Percentiles rank a stretch among this genome's conserved stretches.
Conservation (phyloP, 23 tunicate species). For the Phallusia fumigata region DNA sequence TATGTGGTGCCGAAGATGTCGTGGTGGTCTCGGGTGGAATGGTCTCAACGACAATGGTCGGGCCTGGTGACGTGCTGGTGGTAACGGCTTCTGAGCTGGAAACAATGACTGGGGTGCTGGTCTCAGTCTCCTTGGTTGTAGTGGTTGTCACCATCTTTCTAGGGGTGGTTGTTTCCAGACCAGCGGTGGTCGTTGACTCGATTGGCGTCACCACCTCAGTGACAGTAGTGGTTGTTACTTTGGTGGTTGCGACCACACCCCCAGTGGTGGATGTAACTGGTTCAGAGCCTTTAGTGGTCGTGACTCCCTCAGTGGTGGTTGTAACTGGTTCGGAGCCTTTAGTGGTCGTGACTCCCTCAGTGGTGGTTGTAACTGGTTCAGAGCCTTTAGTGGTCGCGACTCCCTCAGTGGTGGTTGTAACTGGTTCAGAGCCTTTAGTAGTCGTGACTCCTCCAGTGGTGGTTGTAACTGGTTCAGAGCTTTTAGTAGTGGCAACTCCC, state of each 20-base stretch:
- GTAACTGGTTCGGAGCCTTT: constrained; percentile 5
- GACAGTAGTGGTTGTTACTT: constrained; percentile 51
- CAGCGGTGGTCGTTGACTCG: constrained; percentile 1
- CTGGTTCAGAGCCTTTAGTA: not conserved
- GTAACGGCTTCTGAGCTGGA: not conserved
- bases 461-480: constrained; percentile 1
- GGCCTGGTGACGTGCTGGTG: not conserved
- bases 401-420: not conserved
- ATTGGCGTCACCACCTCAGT: constrained; percentile 41
- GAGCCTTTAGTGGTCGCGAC: not conserved
- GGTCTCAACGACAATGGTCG: constrained; percentile 31
- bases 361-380: not conserved
- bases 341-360: not conserved
- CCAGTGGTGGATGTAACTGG: constrained; percentile 12
- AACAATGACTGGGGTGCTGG: constrained; percentile 29
- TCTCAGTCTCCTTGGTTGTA: constrained; percentile 45
- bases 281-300: not conserved
- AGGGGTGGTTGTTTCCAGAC: not conserved
- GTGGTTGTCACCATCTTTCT: constrained; percentile 26
- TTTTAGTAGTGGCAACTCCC: not conserved
- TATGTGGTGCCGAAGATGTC: constrained; percentile 14
- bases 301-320: not conserved
- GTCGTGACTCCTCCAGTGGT: not conserved
- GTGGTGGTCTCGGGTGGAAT: constrained; percentile 36
- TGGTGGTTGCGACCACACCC: not conserved